phyloP scores from a whole-genome alignment of 2,888 invertebrate species.

The Metalampra italica region DNA sequence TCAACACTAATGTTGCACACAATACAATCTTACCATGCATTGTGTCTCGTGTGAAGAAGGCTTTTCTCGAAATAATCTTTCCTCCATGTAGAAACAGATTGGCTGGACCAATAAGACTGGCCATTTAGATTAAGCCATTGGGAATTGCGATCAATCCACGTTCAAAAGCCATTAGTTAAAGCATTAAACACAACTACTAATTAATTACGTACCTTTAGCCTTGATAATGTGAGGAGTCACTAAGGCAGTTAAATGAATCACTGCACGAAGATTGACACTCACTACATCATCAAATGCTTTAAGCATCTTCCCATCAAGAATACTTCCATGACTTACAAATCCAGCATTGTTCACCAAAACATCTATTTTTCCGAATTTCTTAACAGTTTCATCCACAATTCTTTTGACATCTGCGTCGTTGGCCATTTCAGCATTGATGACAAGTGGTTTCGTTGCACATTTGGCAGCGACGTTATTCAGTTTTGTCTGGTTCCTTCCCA shows the following conservation, averaged over 20 bases:
- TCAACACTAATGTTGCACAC: no score
- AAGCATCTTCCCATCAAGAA: slow-evolving; percentile 22
- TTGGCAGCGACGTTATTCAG: slow-evolving; percentile 71
- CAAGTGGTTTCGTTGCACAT: slow-evolving; percentile 21
- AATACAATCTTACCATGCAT: no score
- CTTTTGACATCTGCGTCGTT: slow-evolving; percentile 29
- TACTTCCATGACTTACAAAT: slow-evolving; percentile 10
- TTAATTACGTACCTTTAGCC: slow-evolving; percentile 26
- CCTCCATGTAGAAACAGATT: no score
- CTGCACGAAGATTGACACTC: slow-evolving; percentile 34
- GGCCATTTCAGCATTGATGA: slow-evolving; percentile 34
- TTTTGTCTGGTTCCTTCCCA: slow-evolving; percentile 81
- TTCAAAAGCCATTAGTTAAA: no score
- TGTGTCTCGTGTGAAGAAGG: no score
- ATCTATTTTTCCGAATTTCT: slow-evolving; percentile 32
- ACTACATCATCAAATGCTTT: slow-evolving; percentile 31
- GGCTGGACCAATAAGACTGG: no score
- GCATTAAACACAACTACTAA: neutral
- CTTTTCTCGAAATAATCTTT: no score
- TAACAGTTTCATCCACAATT: slow-evolving; percentile 29
- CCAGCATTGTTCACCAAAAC: slow-evolving; percentile 43
- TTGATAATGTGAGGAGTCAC: slow-evolving; percentile 32
- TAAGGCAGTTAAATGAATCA: slow-evolving; percentile 28
- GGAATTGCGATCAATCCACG: no score
- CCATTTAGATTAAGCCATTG: no score